Evolutionary conservation across 2,797 vertebrate genomes (phyloP), one percentile per base, ranked within the genome.

Genomic region (Menidia menidia): DNA sequence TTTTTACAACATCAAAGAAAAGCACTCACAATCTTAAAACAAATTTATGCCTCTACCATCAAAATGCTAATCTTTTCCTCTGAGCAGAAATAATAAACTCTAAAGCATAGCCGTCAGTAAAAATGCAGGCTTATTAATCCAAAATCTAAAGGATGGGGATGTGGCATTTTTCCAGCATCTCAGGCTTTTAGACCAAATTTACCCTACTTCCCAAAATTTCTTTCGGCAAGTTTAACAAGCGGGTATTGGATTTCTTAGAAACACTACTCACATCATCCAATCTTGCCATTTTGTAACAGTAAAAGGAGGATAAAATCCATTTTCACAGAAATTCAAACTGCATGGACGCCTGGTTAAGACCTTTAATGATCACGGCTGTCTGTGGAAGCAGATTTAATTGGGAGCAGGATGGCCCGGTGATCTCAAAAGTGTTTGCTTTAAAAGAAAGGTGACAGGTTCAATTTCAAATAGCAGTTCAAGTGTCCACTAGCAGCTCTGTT

Each of bases 381-480:
- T 70, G 39, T 16, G 5, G 8, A 60, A 1, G 19, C 42, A 54
- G 18, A 33, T 68, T 68, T 71, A 54, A 71, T 50, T 61, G 67
- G 39, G 18, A 43, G 15, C 60, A 30, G 13, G 2, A 2, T 14
- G 68, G 14, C n/a, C 42, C 16, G 0, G 0, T 52, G 59, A 52
- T 64, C 43, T 56, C 19, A 56, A 69, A 70, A 59, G 32, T 12
- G 18, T 33, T 39, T 73, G 41, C 48, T 60, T 25, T 58, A 43
- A 59, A 32, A 51, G 32, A 53, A 39, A 74, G 56, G 67, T 61
- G 39, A 56, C 19, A 30, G 69, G 67, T 61, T 71, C 51, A 68
- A 35, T 16, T 39, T 65, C 13, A 6, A 25, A 0, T 18, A 62
- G 41, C 11, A 42, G 58, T 50, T 50, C 13, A 33, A 25, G 51